phyloP scores from a whole-genome alignment of 2,113 vertebrate species.

The Ammodytes marinus region DNA sequence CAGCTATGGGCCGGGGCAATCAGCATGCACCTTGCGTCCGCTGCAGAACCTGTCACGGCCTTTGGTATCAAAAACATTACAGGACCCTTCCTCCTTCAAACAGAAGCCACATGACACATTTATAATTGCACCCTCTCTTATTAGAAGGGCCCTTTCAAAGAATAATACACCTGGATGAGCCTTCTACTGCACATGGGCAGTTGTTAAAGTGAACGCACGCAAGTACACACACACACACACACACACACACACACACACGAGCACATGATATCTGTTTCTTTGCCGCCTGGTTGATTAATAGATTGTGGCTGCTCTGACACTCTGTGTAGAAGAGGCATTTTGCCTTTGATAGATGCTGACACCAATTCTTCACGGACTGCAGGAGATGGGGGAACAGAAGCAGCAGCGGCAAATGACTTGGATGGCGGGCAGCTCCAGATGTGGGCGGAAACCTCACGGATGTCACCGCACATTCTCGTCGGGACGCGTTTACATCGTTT shows the following conservation, averaged over 20 bases:
- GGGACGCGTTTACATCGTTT: slow-evolving; percentile 52
- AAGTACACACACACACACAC: slow-evolving; percentile 6
- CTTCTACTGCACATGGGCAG: slow-evolving; percentile 23
- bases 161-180: slow-evolving; percentile 68
- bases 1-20: slow-evolving; percentile 38
- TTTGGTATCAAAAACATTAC: slow-evolving; percentile 58
- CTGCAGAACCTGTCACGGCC: slow-evolving; percentile 33
- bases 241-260: slow-evolving; percentile 47
- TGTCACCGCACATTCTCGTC: slow-evolving; percentile 70
- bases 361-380: slow-evolving; percentile 84
- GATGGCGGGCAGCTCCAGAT: slow-evolving; percentile 70
- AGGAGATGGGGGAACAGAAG: slow-evolving; percentile 60
- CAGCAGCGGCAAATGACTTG: slow-evolving; percentile 69
- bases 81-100: slow-evolving; percentile 58
- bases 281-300: slow-evolving; percentile 86
- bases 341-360: slow-evolving; percentile 83
- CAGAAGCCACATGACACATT: slow-evolving; percentile 71
- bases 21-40: slow-evolving; percentile 61
- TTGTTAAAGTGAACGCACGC: not conserved
- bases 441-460: slow-evolving; percentile 64
- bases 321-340: slow-evolving; percentile 82
- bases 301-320: slow-evolving; percentile 87
- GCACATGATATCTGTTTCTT: slow-evolving; percentile 71
- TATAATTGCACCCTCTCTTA: slow-evolving; percentile 78
- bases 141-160: slow-evolving; percentile 63